Evolutionary conservation across 2,797 vertebrate species (phyloP).

Genomic region (Clamator glandarius): DNA sequence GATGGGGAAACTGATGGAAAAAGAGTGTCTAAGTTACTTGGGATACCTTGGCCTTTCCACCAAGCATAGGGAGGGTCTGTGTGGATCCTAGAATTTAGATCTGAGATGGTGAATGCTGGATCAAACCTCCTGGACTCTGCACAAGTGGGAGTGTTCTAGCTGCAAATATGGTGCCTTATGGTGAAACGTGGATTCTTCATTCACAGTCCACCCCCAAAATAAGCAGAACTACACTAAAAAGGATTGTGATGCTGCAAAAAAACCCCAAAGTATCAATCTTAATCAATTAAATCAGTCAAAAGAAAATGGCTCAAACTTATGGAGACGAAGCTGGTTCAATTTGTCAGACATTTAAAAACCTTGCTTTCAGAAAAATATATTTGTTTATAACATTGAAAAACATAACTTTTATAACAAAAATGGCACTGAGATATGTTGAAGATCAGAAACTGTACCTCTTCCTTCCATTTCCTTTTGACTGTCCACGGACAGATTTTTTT

Average conservation of each 20-base stretch:
- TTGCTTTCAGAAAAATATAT: rapidly evolving
- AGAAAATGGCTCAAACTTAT: background rate
- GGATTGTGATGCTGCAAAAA: background rate
- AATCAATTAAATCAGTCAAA: background rate
- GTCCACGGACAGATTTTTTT: background rate
- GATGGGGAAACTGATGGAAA: background rate
- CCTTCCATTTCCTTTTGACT: background rate
- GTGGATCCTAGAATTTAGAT: background rate
- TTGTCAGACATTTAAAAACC: background rate
- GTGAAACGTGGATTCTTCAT: background rate
- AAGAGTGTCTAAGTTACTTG: background rate
- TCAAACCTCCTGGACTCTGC: background rate
- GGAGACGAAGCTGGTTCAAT: rapidly evolving
- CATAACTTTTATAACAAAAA: background rate
- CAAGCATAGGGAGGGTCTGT: rapidly evolving
- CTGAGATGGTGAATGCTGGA: background rate
- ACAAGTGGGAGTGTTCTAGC: background rate
- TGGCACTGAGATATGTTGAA: rapidly evolving
- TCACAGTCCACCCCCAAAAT: background rate
- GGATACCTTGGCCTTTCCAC: background rate
- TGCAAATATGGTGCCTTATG: background rate
- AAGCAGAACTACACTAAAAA: background rate
- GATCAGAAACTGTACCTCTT: background rate
- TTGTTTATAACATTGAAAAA: background rate
- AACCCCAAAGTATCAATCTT: rapidly evolving